A percentile compares a stretch with the other conserved stretches of the same genome.
phyloP scores from a whole-genome alignment of 2,113 vertebrate species.

The Leucoraja erinaceus region DNA sequence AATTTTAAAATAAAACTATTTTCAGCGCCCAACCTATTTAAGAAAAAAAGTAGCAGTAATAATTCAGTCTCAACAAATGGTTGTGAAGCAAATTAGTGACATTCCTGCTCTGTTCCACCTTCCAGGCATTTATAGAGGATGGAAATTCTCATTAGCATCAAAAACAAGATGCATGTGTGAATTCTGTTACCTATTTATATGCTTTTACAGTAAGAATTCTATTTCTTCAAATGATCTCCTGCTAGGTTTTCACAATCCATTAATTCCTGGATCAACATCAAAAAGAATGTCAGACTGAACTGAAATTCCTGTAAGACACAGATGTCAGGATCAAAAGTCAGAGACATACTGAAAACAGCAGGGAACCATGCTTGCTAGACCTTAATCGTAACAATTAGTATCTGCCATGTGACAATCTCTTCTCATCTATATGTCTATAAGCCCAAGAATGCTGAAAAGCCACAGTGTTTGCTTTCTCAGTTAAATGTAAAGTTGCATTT shows the following conservation, averaged over 20 bases:
- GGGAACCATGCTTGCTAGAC: slow-evolving; percentile 74
- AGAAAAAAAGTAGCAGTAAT: not conserved
- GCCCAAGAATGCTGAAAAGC: slow-evolving; percentile 53
- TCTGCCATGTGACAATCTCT: slow-evolving; percentile 72
- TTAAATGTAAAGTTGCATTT: slow-evolving; percentile 48
- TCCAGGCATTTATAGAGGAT: not conserved
- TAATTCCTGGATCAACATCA: slow-evolving; percentile 86
- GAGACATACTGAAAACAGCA: slow-evolving; percentile 79
- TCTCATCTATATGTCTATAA: slow-evolving; percentile 53
- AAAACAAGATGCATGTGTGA: slow-evolving; percentile 55
- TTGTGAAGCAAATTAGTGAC: slow-evolving; percentile 23
- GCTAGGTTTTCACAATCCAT: slow-evolving; percentile 91
- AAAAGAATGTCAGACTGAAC: slow-evolving; percentile 84
- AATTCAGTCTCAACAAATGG: slow-evolving; percentile 22
- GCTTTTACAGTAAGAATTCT: slow-evolving; percentile 65
- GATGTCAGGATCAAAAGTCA: slow-evolving; percentile 98
- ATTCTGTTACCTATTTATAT: slow-evolving; percentile 65
- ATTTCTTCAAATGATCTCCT: slow-evolving; percentile 77
- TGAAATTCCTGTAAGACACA: slow-evolving; percentile 96
- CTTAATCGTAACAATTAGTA: slow-evolving; percentile 83
- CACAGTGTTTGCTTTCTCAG: slow-evolving; percentile 47
- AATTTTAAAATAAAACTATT: not conserved
- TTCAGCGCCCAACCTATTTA: not conserved
- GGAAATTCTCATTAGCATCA: slow-evolving; percentile 36
- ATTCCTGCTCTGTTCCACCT: not conserved